Evolutionary conservation across 2,113 vertebrate genomes (phyloP), one percentile per base, ranked within the genome.

Genomic region (Ranitomeya variabilis): DNA sequence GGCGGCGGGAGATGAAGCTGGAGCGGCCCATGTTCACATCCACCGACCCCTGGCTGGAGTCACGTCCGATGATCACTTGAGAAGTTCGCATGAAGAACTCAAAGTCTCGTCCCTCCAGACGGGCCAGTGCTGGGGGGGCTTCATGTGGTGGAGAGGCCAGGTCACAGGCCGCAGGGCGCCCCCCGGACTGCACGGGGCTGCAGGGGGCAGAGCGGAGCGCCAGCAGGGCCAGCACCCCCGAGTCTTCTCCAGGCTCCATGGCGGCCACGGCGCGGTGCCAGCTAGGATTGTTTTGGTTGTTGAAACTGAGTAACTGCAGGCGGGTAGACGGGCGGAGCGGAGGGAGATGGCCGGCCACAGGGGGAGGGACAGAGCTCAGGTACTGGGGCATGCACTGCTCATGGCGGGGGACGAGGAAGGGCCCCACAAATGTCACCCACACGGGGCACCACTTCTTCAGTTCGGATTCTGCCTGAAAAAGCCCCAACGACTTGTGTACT

Each of bases 11-110:
- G 91, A 99, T 97, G 94, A 99, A 99, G 93, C 97, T 98, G 86
- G 97, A 99, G 94, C 97, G 97, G 82, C 98, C 98, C 98, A 99
- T 98, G 94, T 96, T 97, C 90, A 99, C 97, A 91, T 99, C 97
- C 95, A 99, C 98, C 23, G 97, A 96, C 89, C 98, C 98, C 91
- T 98, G 97, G 82, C 97, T 99, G 55, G 98, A 99, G 95, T 99
- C 98, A 93, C 98, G 97, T 90, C 98, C 98, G 93, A 99, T 96
- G 78, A 97, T 98, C 92, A 99, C 96, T 90, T 96, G 95, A 91
- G 96, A 95, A 94, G 96, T 97, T 91, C 98, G 97, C 98, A 99
- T 97, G 90, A 98, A 95, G 92, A 97, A 99, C 96, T 99, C 98
- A 91, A 99, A 96, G 93, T 96, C 96, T 92, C 96, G 94, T 93